Evolutionary conservation across 2,888 invertebrate species (phyloP).

Genomic region (Bhutanitis thaidina): DNA sequence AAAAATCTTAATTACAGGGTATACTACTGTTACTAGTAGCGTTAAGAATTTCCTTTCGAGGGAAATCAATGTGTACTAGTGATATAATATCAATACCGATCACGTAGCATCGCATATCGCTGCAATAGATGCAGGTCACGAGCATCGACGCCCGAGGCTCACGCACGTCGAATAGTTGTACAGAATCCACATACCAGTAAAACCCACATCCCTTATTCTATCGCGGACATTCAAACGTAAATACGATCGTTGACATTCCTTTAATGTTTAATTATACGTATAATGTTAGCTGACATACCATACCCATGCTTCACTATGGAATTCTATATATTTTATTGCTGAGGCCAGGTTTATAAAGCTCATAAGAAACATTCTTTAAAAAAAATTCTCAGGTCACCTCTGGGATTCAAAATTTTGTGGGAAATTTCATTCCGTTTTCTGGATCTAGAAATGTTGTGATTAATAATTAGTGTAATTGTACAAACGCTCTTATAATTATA

Average conservation of each 20-base stretch:
- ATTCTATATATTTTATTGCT: no score
- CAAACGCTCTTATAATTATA: no score
- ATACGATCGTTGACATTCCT: background rate
- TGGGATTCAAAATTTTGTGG: no score
- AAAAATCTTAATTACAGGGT: no score
- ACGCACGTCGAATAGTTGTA: constrained; percentile 29
- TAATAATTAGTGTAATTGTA: no score
- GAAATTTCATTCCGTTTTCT: no score
- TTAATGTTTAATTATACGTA: background rate
- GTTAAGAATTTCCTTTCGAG: background rate
- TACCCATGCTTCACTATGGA: no score
- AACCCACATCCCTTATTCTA: constrained; percentile 25
- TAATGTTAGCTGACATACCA: background rate
- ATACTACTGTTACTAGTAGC: no score
- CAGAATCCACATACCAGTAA: constrained; percentile 35
- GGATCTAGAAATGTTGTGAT: no score
- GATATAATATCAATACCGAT: constrained; percentile 1
- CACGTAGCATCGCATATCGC: constrained; percentile 19
- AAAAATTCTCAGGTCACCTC: no score
- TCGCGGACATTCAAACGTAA: constrained; percentile 27
- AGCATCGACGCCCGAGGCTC: constrained; percentile 28
- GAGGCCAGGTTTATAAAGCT: no score
- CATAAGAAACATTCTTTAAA: no score
- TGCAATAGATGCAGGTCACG: constrained; percentile 32
- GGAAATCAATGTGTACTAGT: background rate